phyloP scores from a whole-genome alignment of 2,113 vertebrate genomes.

The Myotis yumanensis region DNA sequence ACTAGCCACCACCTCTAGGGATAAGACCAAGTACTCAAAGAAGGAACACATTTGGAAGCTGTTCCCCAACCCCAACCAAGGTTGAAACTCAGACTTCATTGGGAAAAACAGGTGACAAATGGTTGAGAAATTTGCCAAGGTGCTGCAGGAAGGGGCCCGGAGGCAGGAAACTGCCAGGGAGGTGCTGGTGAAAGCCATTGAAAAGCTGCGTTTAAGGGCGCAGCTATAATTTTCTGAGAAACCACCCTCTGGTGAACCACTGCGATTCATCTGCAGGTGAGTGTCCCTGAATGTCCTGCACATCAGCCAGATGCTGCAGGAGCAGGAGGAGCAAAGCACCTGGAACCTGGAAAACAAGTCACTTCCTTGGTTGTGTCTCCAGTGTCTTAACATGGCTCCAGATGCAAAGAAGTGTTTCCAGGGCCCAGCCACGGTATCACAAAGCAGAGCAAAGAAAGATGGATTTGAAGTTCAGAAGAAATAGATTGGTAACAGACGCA shows the following conservation, averaged over 20 bases:
- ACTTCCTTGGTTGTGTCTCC: neutral
- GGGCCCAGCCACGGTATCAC: neutral
- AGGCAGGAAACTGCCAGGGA: neutral
- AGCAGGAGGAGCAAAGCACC: neutral
- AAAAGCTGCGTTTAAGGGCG: neutral
- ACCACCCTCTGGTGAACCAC: neutral
- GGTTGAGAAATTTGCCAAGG: neutral
- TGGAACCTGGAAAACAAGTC: neutral
- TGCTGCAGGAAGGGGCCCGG: neutral
- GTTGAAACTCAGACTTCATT: neutral
- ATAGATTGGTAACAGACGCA: neutral
- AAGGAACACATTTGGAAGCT: neutral
- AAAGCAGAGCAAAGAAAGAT: neutral
- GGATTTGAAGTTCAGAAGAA: neutral
- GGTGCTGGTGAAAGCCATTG: neutral
- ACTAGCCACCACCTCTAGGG: neutral
- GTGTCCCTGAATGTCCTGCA: rapidly evolving
- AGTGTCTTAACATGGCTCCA: neutral
- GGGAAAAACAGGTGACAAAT: neutral
- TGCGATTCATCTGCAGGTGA: neutral
- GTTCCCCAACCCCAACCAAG: rapidly evolving
- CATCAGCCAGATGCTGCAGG: neutral
- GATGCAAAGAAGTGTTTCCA: neutral
- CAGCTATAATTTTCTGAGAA: neutral
- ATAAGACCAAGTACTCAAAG: neutral